Evolutionary conservation across 2,797 vertebrate species (phyloP).

Genomic region (Pelobates cultripes): DNA sequence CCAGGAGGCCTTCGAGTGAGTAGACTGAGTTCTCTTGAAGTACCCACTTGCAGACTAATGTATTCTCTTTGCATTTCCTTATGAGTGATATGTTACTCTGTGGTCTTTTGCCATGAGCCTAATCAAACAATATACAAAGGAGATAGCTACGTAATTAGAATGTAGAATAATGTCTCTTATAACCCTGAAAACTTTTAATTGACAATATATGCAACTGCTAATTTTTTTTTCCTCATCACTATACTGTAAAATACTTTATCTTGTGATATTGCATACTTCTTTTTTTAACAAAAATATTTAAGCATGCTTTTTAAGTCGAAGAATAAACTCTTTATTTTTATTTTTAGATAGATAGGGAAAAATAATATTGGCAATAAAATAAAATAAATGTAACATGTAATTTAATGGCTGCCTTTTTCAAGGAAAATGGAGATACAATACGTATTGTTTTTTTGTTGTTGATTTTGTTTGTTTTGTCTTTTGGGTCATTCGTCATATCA

Average conservation of each 20-base stretch:
- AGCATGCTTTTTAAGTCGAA: constrained; percentile 63
- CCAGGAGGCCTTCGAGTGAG: constrained; percentile 67
- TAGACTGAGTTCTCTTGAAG: constrained; percentile 66
- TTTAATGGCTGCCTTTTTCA: neutral
- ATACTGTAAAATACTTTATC: constrained; percentile 68
- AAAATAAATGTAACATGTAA: neutral
- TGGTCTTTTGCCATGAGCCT: constrained; percentile 73
- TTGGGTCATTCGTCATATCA: neutral
- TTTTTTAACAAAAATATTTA: constrained; percentile 58
- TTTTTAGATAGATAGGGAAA: constrained; percentile 46
- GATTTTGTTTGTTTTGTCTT: neutral
- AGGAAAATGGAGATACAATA: neutral
- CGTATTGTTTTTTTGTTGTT: neutral
- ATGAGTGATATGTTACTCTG: constrained; percentile 64
- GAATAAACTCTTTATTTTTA: constrained; percentile 51
- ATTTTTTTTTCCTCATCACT: constrained; percentile 60
- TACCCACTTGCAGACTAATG: constrained; percentile 63
- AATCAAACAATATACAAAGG: constrained; percentile 65
- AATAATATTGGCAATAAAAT: constrained; percentile 59
- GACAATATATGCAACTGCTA: constrained; percentile 30
- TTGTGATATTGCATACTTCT: constrained; percentile 65
- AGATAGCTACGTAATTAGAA: constrained; percentile 38
- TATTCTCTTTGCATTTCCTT: constrained; percentile 67
- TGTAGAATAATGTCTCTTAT: neutral
- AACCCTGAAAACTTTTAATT: constrained; percentile 6